phyloP scores from a whole-genome alignment of 2,888 invertebrate species.

The Netelia virgata region DNA sequence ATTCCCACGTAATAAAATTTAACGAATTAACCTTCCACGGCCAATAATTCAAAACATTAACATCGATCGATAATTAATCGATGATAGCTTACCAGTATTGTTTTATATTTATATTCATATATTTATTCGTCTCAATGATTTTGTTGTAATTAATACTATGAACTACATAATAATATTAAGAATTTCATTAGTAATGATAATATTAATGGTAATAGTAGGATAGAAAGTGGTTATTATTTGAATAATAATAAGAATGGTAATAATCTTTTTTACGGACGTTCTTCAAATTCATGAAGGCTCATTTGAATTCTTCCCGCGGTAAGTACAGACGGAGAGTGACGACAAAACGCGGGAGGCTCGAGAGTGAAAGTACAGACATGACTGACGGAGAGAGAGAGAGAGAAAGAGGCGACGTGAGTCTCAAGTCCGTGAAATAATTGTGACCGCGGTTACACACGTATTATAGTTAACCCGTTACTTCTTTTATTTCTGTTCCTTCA shows the following conservation, averaged over 20 bases:
- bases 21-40: too few relatives aligned
- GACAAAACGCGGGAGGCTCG: constrained; percentile 38
- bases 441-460: constrained; percentile 46
- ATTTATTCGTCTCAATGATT: too few relatives aligned
- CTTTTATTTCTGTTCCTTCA: constrained; percentile 49
- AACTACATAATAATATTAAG: too few relatives aligned
- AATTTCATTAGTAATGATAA: too few relatives aligned
- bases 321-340: constrained; percentile 31
- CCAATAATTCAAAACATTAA: too few relatives aligned
- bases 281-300: background rate
- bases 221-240: background rate
- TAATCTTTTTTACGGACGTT: background rate
- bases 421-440: constrained; percentile 14
- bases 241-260: background rate
- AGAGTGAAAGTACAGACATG: constrained; percentile 63
- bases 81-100: too few relatives aligned
- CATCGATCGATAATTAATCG: too few relatives aligned
- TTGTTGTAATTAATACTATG: too few relatives aligned
- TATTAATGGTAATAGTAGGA: too few relatives aligned
- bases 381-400: too few relatives aligned
- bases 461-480: constrained; percentile 48
- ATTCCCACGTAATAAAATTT: too few relatives aligned
- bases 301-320: constrained; percentile 38
- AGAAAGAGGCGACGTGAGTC: background rate
- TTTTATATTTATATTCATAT: too few relatives aligned